phyloP scores from a whole-genome alignment of 2,797 vertebrate species.

The Myotis vivesi region DNA sequence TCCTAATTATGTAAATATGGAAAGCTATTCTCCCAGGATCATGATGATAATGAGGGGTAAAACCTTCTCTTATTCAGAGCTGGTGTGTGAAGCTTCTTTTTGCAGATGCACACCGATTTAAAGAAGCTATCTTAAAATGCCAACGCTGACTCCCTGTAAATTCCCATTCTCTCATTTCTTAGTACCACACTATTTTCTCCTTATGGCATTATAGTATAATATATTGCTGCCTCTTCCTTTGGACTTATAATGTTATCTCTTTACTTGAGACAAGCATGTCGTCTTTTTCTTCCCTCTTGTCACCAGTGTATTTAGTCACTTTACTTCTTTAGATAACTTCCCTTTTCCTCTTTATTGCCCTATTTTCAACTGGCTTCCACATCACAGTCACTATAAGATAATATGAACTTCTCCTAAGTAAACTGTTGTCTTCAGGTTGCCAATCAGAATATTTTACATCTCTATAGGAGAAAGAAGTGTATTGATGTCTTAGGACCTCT shows the following conservation, averaged over 20 bases:
- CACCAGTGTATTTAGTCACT: background rate
- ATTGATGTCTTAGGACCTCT: background rate
- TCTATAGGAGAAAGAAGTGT: background rate
- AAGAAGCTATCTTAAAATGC: background rate
- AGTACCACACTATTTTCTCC: background rate
- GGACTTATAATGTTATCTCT: background rate
- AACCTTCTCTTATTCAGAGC: background rate
- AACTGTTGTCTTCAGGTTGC: background rate
- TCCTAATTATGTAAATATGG: background rate
- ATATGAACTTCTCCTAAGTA: background rate
- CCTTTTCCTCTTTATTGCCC: background rate
- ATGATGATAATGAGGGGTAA: background rate
- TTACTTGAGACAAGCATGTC: background rate
- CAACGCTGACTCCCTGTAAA: background rate
- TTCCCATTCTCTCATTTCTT: background rate
- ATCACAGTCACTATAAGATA: background rate
- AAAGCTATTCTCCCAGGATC: background rate
- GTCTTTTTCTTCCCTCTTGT: background rate
- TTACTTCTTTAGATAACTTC: constrained; percentile 20
- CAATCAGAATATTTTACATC: background rate
- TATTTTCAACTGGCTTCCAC: constrained; percentile 9
- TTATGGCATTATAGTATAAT: background rate
- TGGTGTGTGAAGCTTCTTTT: background rate
- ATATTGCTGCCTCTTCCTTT: background rate
- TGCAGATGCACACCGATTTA: background rate